Evolutionary conservation across 2,113 vertebrate species (phyloP), one percentile per base, ranked within the genome.

Genomic region (Myrmecobius fasciatus): DNA sequence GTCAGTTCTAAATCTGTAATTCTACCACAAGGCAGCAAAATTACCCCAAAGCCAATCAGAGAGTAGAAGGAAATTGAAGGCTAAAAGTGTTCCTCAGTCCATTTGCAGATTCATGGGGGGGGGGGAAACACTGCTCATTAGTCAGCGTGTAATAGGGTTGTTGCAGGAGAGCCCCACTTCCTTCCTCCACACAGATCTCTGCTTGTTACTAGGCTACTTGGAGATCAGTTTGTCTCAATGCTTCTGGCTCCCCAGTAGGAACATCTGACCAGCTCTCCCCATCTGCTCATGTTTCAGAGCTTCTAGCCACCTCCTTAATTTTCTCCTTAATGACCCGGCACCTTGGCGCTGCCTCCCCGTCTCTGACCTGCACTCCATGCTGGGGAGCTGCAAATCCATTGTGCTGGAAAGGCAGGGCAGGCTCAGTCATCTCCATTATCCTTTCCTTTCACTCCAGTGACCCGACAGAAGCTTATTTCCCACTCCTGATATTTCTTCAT

Each of bases 401-500:
- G 56, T 25, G 89, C 0, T 17, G 36, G 1, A 93, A 93, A 75
- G 43, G 31, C 89, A 67, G 49, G n/a, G 60, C 60, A n/a, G 60
- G 89, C 88, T 94, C 93, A 14, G 12, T 53, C 96, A 89, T 46
- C 92, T 90, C 92, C 95, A 97, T 96, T 75, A 93, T 94, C 67
- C 83, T 89, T 92, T 52, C 46, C 89, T 93, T 89, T 93, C 91
- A 96, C 95, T 91, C 95, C 89, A 0, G 88, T 46, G 93, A 95
- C 95, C 96, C 91, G 94, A 89, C 94, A 0, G 94, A 91, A 92
- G 67, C 93, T 17, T 92, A 92, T 89, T 89, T 53, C 8, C 90
- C 53, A 43, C 89, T 75, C 36, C 93, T 94, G 91, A 31, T 91
- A 54, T 46, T 92, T 96, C 97, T 94, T 93, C 94, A 96, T 97